phyloP scores from a whole-genome alignment of 2,113 vertebrate genomes.

The Hydrochoerus hydrochaeris region DNA sequence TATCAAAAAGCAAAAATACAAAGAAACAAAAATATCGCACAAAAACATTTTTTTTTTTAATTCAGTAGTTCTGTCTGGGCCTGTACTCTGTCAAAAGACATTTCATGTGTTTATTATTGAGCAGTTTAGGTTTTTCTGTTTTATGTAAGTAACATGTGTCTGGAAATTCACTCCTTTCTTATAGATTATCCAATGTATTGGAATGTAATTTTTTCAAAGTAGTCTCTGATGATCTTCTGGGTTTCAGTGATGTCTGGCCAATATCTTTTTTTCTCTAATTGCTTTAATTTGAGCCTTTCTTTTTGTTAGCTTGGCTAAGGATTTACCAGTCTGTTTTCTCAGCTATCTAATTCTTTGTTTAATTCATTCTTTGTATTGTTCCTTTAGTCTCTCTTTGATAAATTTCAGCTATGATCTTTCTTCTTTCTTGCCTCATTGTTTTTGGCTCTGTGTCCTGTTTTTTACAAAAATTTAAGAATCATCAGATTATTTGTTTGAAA shows the following conservation, averaged over 20 bases:
- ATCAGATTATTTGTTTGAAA: background rate
- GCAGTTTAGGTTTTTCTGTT: background rate
- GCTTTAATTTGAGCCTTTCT: background rate
- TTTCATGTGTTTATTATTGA: background rate
- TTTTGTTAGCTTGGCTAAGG: background rate
- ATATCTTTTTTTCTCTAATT: background rate
- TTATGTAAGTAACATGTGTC: background rate
- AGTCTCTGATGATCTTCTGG: background rate
- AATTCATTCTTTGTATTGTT: background rate
- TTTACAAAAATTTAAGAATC: background rate
- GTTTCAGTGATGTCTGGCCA: background rate
- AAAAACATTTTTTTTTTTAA: background rate
- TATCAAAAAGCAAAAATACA: background rate
- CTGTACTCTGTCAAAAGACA: background rate
- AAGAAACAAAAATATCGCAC: background rate
- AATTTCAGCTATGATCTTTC: background rate
- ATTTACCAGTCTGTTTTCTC: background rate
- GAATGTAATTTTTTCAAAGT: background rate
- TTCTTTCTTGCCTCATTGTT: background rate
- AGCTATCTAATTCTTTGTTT: background rate
- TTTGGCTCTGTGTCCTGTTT: background rate
- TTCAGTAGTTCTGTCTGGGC: background rate
- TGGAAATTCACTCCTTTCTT: background rate
- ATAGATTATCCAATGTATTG: background rate
- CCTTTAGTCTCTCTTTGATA: background rate